These are phyloP conservation scores for Odontomachus brunneus DNA, from an alignment of 1,140 invertebrate genomes.

Conservation along the genomic window DNA sequence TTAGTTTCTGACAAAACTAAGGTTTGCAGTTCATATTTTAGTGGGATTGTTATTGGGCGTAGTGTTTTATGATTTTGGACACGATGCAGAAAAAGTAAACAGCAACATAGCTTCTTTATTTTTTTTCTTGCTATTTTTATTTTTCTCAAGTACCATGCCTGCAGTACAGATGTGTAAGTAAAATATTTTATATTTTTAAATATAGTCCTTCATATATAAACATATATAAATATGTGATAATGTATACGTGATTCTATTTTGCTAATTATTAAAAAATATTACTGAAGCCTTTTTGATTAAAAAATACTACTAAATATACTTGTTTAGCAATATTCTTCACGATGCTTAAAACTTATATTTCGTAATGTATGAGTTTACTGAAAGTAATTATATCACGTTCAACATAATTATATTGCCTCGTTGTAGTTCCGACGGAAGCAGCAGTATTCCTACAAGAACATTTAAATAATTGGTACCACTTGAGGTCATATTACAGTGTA, in stretches of 20 bases:
- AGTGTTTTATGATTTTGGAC: conserved; percentile 93
- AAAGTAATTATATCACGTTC: neutral
- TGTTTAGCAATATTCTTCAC: neutral
- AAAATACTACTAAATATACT: neutral
- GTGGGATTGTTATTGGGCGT: conserved; percentile 92
- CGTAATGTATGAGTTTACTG: neutral
- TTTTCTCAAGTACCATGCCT: conserved; percentile 95
- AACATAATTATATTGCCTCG: conserved; percentile 60
- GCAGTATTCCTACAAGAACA: conserved; percentile 95
- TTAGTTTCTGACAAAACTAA: conserved; percentile 90
- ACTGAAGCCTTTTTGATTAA: neutral
- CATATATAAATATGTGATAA: conserved; percentile 2
- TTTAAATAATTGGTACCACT: conserved; percentile 95
- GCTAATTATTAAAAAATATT: conserved; percentile 6
- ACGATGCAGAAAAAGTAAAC: conserved; percentile 90
- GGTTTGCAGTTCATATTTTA: conserved; percentile 90
- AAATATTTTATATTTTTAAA: conserved; percentile 4
- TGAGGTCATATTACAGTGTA: conserved; percentile 93
- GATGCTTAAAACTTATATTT: neutral
- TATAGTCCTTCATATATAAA: neutral
- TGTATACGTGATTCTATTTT: neutral
- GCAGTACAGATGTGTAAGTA: conserved; percentile 94
- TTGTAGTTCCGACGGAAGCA: conserved; percentile 93
- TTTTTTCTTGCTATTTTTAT: conserved; percentile 93
- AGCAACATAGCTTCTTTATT: conserved; percentile 94